Evolutionary conservation across 2,113 vertebrate genomes (phyloP), one percentile per base, ranked within the genome.

Genomic region (Cercocebus atys): DNA sequence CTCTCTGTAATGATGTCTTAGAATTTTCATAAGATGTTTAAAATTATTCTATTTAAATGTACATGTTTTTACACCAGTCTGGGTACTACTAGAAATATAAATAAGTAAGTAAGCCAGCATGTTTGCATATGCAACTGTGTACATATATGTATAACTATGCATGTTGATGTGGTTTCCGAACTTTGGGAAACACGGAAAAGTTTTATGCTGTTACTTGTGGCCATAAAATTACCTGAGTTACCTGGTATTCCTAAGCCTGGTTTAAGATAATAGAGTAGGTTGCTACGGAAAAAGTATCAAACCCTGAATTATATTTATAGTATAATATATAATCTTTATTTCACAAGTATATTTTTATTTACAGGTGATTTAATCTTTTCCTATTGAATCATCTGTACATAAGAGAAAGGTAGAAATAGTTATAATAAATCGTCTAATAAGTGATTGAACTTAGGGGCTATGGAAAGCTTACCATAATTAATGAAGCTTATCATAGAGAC

Each of bases 241-340:
- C 10, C 30, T 35, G 30, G 43, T 6, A 73, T 81, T 81, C 12
- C 17, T 50, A 73, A 61, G 22, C n/a, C 72, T 80, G 13, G 17
- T 43, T 72, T 64, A 64, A 61, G 25, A 40, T 45, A 84, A 88
- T 40, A 55, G 38, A 52, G 27, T 91, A 88, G 83, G 11, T 89
- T 88, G 43, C 3, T 57, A 92, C 38, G 84, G 83, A 94, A 93
- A 4, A 91, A 64, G 78, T 84, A 91, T 59, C n/a, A 94, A 93
- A 73, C 11, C 14, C n/a, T 59, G 52, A 80, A 40, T 85, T 94
- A 50, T 92, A 73, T 84, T 94, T 88, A 55, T 27, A 89, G 7
- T 17, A 85, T 79, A 88, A 61, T 50, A 85, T 84, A 25, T 95
- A 6, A 57, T 32, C 84, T 87, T 92, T 84, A 79, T 92, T 94